These are phyloP conservation scores for Zosterops pallidus DNA, from an alignment of 2,113 vertebrate genomes.

Conservation along the genomic window DNA sequence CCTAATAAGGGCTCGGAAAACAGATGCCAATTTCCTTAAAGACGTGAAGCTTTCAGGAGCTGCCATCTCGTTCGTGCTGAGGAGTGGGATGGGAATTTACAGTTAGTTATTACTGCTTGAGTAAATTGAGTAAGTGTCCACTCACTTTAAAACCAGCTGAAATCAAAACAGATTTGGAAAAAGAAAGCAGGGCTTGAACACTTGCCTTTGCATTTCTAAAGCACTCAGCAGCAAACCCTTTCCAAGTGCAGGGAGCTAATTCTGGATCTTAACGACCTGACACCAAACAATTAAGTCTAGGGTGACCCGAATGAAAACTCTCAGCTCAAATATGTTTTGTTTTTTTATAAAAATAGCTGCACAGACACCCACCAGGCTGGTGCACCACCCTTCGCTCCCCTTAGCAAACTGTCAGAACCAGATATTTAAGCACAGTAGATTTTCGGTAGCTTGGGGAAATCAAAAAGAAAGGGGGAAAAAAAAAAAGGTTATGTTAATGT, in stretches of 20 bases:
- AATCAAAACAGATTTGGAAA: slow-evolving; percentile 24
- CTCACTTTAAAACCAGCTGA: not conserved
- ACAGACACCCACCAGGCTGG: not conserved
- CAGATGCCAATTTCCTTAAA: slow-evolving; percentile 19
- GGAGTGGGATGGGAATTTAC: not conserved
- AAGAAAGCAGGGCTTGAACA: slow-evolving; percentile 16
- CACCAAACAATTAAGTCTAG: slow-evolving; percentile 41
- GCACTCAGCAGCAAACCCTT: not conserved
- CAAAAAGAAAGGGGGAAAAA: not conserved
- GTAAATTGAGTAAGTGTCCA: not conserved
- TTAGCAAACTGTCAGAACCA: slow-evolving; percentile 15
- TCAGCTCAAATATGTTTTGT: not conserved
- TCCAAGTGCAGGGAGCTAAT: slow-evolving; percentile 25
- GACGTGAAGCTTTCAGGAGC: not conserved
- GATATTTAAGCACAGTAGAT: not conserved
- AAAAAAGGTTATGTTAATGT: slow-evolving; percentile 45
- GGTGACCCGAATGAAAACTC: slow-evolving; percentile 5
- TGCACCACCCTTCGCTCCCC: not conserved
- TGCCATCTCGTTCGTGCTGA: not conserved
- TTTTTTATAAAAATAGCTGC: not conserved
- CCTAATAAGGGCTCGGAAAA: not conserved
- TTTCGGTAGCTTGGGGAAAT: slow-evolving; percentile 31
- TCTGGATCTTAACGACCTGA: slow-evolving; percentile 40
- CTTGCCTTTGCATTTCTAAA: slow-evolving; percentile 15
- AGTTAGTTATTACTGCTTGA: not conserved